Conservation (phyloP, 2,797 vertebrate genomes). For the Peromyscus aztecus region DNA sequence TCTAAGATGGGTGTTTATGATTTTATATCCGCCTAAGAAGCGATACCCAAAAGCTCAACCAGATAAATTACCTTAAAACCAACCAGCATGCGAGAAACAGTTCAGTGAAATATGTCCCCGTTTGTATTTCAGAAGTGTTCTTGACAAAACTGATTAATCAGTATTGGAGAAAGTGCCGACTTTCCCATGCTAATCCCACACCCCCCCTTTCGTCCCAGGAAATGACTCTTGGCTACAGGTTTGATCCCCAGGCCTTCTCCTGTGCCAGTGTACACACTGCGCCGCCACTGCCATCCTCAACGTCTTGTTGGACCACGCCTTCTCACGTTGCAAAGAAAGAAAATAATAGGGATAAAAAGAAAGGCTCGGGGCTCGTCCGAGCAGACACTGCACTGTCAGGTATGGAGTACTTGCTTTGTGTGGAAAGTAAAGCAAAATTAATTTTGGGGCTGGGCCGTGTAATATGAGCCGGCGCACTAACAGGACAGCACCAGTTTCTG, state of each 20-base stretch:
- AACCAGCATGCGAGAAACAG: not conserved
- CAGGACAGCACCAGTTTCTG: conserved; percentile 50
- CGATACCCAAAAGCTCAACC: not conserved
- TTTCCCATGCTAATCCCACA: not conserved
- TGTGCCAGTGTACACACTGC: not conserved
- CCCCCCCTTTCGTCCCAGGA: not conserved
- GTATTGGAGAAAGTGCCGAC: conserved; percentile 37
- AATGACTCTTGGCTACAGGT: not conserved
- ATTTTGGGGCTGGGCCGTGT: conserved; percentile 44
- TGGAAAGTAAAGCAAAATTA: conserved; percentile 53
- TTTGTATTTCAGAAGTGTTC: conserved; percentile 18
- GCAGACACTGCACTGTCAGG: not conserved
- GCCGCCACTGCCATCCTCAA: not conserved
- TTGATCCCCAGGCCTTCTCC: conserved; percentile 50
- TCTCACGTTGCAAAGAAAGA: conserved; percentile 37
- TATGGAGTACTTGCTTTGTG: not conserved
- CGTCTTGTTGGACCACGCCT: not conserved
- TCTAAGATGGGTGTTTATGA: not conserved
- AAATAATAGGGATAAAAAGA: not conserved
- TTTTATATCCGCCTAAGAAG: not conserved
- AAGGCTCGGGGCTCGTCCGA: conserved; percentile 32
- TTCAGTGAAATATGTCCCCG: not conserved
- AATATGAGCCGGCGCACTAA: conserved; percentile 36
- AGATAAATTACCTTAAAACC: conserved; percentile 25
- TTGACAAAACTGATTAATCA: not conserved